A percentile compares a stretch with the other conserved stretches of the same genome.
Evolutionary conservation across 2,797 vertebrate genomes (phyloP).

Genomic region (Sandelia bainsii): DNA sequence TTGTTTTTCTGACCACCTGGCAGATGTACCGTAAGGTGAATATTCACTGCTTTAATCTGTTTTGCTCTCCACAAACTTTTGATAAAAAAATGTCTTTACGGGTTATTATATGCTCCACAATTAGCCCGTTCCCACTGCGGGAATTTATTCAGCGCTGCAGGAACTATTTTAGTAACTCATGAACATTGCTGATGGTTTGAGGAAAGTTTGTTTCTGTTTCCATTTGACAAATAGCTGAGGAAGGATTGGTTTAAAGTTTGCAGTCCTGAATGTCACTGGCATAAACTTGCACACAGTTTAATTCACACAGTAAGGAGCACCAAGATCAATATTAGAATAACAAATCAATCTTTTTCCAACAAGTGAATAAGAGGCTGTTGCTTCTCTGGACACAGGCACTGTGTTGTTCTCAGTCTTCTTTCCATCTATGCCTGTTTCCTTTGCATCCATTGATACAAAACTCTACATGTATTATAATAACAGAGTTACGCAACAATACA

Average conservation of each 20-base stretch:
- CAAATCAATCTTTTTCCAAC: too few relatives aligned
- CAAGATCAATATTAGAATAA: not conserved
- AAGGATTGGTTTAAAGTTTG: not conserved
- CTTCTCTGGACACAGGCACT: too few relatives aligned
- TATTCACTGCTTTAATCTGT: not conserved
- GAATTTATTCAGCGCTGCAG: not conserved
- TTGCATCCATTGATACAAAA: not conserved
- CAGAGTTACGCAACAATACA: not conserved
- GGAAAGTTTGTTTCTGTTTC: not conserved
- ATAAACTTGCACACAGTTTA: not conserved
- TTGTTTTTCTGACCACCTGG: not conserved
- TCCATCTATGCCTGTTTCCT: not conserved
- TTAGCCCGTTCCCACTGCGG: not conserved
- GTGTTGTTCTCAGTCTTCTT: too few relatives aligned
- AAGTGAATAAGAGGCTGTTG: too few relatives aligned
- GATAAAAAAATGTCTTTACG: not conserved
- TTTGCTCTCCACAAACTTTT: not conserved
- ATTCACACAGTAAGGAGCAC: not conserved
- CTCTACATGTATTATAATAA: not conserved
- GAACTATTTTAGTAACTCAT: not conserved
- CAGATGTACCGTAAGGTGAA: not conserved
- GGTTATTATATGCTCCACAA: not conserved
- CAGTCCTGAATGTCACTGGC: not conserved
- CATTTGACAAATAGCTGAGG: not conserved
- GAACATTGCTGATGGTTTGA: not conserved